Base-by-base conservation (phyloP, 2,888 invertebrate species). In the Cheilosia impressa region DNA sequence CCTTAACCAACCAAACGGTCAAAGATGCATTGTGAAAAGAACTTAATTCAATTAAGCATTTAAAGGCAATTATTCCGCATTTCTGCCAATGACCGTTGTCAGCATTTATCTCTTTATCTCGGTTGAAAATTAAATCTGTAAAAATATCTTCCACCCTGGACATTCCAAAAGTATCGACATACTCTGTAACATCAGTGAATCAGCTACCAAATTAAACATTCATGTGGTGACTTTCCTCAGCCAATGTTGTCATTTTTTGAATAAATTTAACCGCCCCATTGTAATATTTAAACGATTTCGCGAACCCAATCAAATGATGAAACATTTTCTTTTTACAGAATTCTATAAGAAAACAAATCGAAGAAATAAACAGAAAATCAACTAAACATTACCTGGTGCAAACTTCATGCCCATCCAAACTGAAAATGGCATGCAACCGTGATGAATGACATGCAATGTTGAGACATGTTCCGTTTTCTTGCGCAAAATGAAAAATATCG, bases 351-450 rank as follows among this genome's bases (percentile, higher is more conserved):
- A 38, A 57, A 65, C 15, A 22, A 52, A 52, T n/a, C 9, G 31
- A 75, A 63, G 34, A 53, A 63, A 15, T 15, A 50, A 55, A 57
- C 7, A 60, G 58, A 55, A 76, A 62, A 68, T 17, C 34, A 68
- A 53, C 53, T 45, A 47, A 84, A 60, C 38, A 69, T 92, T 92
- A 97, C 97, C 97, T 90, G 98, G 98, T 52, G 98, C 98, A 93
- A 98, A 98, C 92, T 98, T 98, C 90, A 98, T 94, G 55, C 98
- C 98, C 95, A 98, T 96, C 97, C 98, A 98, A 47, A 96, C 98
- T 9, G 97, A 97, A 94, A 98, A 96, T 60, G 98, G 98, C 98
- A 98, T 98, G 89, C 98, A 96, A 80, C 98, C 98, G 92, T 98
- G 98, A 93, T 98, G 98, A 90, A 98, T 97, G 87, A 98, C 98